phyloP scores from a whole-genome alignment of 2,888 invertebrate genomes.

The Euspilapteryx auroguttella region DNA sequence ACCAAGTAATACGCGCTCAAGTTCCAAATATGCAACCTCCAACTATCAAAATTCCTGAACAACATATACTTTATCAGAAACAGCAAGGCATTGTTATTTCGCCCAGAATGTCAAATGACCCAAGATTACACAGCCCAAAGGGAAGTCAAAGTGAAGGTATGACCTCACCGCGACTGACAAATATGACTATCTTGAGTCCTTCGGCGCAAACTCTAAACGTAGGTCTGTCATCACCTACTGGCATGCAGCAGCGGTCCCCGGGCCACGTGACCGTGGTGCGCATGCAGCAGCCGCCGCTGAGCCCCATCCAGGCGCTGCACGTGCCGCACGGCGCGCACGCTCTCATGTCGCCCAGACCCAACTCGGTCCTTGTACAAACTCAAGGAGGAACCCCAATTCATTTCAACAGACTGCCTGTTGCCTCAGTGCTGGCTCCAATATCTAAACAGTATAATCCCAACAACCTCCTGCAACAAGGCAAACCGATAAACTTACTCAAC shows the following conservation, averaged over 20 bases:
- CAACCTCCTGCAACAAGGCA: conserved; percentile 39
- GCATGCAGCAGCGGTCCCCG: conserved; percentile 38
- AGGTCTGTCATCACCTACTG: conserved; percentile 34
- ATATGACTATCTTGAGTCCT: conserved; percentile 37
- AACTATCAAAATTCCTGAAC: conserved; percentile 67
- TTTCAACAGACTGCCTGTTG: conserved; percentile 59
- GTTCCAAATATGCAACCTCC: conserved; percentile 62
- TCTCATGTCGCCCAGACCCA: conserved; percentile 46
- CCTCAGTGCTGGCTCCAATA: conserved; percentile 58
- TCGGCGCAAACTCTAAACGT: conserved; percentile 34
- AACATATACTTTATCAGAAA: conserved; percentile 48
- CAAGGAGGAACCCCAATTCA: conserved; percentile 38
- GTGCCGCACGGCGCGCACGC: conserved; percentile 33
- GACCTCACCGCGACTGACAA: conserved; percentile 36
- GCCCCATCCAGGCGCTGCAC: conserved; percentile 46
- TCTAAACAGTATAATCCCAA: conserved; percentile 58
- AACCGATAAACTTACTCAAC: conserved; percentile 22
- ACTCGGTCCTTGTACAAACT: conserved; percentile 46
- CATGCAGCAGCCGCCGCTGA: conserved; percentile 48
- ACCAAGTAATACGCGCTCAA: conserved; percentile 38
- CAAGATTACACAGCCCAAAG: conserved; percentile 44
- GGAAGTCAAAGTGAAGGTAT: conserved; percentile 30
- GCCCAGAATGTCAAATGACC: conserved; percentile 36
- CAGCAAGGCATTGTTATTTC: conserved; percentile 45
- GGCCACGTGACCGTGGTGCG: conserved; percentile 54